Percentiles rank a stretch among this genome's conserved stretches.
phyloP scores from a whole-genome alignment of 2,113 vertebrate genomes.

The Alosa alosa region DNA sequence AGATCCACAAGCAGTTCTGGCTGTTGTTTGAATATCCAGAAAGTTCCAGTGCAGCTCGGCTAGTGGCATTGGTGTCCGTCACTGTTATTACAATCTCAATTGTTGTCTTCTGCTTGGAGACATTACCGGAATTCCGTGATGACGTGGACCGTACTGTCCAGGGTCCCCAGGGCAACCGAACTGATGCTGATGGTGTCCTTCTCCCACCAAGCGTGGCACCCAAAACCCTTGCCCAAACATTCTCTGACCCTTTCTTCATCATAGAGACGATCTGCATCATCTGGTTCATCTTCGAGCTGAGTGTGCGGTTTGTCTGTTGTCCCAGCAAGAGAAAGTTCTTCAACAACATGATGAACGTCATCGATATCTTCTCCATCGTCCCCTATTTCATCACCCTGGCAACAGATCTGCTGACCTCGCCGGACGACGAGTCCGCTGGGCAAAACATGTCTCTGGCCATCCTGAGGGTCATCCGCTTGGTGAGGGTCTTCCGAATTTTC shows the following conservation, averaged over 20 bases:
- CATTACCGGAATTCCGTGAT: constrained; percentile 90
- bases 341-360: constrained; percentile 95
- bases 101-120: constrained; percentile 95
- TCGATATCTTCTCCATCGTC: constrained; percentile 94
- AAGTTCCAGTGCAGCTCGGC: constrained; percentile 88
- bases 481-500: constrained; percentile 95
- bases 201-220: constrained; percentile 44
- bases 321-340: constrained; percentile 96
- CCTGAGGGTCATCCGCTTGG: constrained; percentile 89
- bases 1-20: constrained; percentile 92
- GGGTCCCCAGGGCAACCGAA: constrained; percentile 59
- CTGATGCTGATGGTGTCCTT: constrained; percentile 49
- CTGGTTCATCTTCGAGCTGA: constrained; percentile 94
- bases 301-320: constrained; percentile 88
- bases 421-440: constrained; percentile 67
- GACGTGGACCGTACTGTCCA: constrained; percentile 60
- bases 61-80: constrained; percentile 89
- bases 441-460: constrained; percentile 97
- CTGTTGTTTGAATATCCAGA: constrained; percentile 95
- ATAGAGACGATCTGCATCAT: constrained; percentile 92
- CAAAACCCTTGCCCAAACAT: constrained; percentile 64
- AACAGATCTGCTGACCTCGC: constrained; percentile 86
- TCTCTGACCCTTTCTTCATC: constrained; percentile 94
- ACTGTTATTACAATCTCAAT: constrained; percentile 94
- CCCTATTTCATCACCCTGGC: constrained; percentile 95